These are phyloP conservation scores for Asteroscopus sphinx DNA, from an alignment of 2,888 invertebrate genomes.

Conservation along the genomic window DNA sequence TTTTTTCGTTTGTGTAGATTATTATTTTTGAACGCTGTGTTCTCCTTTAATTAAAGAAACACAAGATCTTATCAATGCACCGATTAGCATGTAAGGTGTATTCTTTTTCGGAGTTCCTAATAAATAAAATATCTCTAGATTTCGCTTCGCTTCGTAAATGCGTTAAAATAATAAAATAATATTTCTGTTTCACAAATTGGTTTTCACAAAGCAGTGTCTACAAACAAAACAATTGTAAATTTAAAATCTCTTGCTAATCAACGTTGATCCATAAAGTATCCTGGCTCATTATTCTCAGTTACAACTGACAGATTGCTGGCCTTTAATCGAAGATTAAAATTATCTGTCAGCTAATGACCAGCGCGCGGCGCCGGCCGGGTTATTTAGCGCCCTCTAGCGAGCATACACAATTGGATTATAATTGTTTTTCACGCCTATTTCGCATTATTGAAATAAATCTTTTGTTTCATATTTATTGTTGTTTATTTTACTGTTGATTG, in stretches of 20 bases:
- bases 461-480: conserved; percentile 79
- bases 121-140: no score
- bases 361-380: conserved; percentile 65
- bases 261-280: conserved; percentile 55
- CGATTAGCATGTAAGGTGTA: no score
- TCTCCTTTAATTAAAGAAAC: no score
- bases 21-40: no score
- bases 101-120: no score
- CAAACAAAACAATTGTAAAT: conserved; percentile 43
- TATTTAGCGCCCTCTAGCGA: conserved; percentile 76
- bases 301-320: conserved; percentile 74
- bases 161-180: no score
- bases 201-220: not conserved
- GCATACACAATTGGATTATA: conserved; percentile 81
- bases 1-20: no score
- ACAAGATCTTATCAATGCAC: no score
- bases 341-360: conserved; percentile 82
- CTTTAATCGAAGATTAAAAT: conserved; percentile 87
- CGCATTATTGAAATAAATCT: conserved; percentile 84
- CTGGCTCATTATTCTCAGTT: conserved; percentile 76
- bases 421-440: conserved; percentile 88
- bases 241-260: conserved; percentile 52
- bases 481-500: conserved; percentile 69
- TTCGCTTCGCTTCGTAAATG: no score
- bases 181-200: no score